Conservation (phyloP, 30 jellyfish, hydroid and myxozoan species). For the Turritopsis dohrnii region DNA sequence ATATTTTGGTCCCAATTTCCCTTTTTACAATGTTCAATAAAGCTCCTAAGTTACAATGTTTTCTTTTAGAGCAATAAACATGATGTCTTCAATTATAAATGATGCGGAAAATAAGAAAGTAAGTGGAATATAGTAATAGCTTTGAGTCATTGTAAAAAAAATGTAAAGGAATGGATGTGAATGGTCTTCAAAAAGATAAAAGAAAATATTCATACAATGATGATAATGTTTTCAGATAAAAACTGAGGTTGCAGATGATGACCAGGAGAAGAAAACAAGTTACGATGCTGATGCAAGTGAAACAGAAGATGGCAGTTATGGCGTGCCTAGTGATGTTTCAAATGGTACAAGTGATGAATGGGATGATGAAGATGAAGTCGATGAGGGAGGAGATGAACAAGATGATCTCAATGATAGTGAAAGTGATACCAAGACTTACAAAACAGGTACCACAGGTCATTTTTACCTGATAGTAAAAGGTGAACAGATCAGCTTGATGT, state of each 20-base stretch:
- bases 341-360: conserved; percentile 9
- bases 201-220: neutral
- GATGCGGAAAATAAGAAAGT: conserved; percentile 1
- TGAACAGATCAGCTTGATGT: too few species aligned
- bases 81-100: neutral
- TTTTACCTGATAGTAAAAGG: too few species aligned
- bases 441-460: too few species aligned
- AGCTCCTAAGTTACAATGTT: neutral
- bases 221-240: neutral
- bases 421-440: neutral
- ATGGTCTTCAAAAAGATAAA: too few species aligned
- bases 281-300: conserved; percentile 18
- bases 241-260: neutral
- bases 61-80: conserved; percentile 7
- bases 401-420: neutral
- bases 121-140: neutral
- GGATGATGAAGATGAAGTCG: neutral
- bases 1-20: neutral
- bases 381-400: neutral
- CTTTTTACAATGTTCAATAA: neutral
- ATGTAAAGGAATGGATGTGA: too few species aligned
- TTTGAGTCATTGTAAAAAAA: too few species aligned
- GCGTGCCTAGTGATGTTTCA: conserved; percentile 18
- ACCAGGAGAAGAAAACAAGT: neutral
- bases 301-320: conserved; percentile 14